Evolutionary conservation across 64 coral and sea anemone species (phyloP).

Genomic region (Porites australiensis): DNA sequence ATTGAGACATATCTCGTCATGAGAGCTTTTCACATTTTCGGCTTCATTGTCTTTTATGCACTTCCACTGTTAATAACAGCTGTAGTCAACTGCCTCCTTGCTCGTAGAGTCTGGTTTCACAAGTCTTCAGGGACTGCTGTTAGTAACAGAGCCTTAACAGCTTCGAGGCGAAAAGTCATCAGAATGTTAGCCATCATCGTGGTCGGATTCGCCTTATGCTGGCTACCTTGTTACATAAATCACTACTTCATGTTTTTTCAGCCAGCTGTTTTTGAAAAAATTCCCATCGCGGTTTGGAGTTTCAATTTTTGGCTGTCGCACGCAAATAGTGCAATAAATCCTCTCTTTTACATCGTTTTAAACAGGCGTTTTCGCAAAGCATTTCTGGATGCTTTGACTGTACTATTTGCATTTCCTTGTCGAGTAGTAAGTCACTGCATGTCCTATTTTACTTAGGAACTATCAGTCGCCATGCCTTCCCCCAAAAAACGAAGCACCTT

Average conservation of each 20-base stretch:
- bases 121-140: constrained; percentile 25
- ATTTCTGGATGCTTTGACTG: not conserved
- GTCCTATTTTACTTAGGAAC: not conserved
- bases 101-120: constrained; percentile 53
- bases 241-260: constrained; percentile 60
- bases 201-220: constrained; percentile 63
- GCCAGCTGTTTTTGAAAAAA: not conserved
- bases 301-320: constrained; percentile 17
- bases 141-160: not conserved
- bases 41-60: constrained; percentile 54
- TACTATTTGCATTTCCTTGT: not conserved
- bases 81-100: constrained; percentile 52
- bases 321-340: constrained; percentile 34
- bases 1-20: not conserved
- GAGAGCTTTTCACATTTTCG: constrained; percentile 40
- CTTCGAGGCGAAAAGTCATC: constrained; percentile 57
- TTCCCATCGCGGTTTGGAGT: not conserved
- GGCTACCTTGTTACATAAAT: constrained; percentile 53
- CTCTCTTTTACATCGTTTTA: constrained; percentile 1
- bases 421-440: not conserved
- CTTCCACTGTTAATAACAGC: constrained; percentile 41
- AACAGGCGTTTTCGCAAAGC: constrained; percentile 9
- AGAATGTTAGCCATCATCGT: constrained; percentile 71
- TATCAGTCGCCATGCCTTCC: not conserved
- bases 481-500: no score